Base-by-base conservation (phyloP, 2,888 invertebrate genomes). In the Liodrosophila aerea region DNA sequence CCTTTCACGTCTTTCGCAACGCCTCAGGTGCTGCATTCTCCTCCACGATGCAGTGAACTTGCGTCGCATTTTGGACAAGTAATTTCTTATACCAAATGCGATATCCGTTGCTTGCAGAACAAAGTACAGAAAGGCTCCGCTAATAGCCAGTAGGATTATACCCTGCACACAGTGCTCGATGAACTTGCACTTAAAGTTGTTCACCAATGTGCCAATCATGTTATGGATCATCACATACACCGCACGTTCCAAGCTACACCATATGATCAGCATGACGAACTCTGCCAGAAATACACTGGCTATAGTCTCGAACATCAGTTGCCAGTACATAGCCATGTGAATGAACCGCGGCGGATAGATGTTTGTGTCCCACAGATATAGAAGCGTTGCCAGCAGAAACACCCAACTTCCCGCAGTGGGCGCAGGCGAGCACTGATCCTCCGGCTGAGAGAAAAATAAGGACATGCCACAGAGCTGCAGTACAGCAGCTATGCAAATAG, bases 401-500 rank as follows among this genome's bases (percentile, higher is more conserved):
- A 87, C 45, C 75, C 75, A 88, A 51, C 86, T 86, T n/a, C 78
- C 84, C 3, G 78, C 31, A 0, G 58, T 11, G 0, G 88, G 87
- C 1, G 87, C 78, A 0, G 73, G 64, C 1, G 88, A 87, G 41
- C 87, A 87, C 1, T 63, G 16, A 46, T 85, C 87, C 18, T 51
- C 33, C 4, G 69, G 74, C 54, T 87, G 87, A 7, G 49, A 63
- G 0, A 87, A 50, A 27, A 87, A 88, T 2, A 86, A 61, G 0
- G 83, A 80, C 18, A 61, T 44, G 2, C 87, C 77, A 15, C 75
- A 11, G 1, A 86, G 2, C 51, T 88, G 87, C 2, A 78, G 30
- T 0, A 83, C 0, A 0, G 53, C 83, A 1, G 85, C 75, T 4
- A 73, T 18, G 4, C 43, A 60, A 13, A 88, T 62, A 3, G 88